Evolutionary conservation across 2,797 vertebrate genomes (phyloP).

Genomic region (Carcharodon carcharias): DNA sequence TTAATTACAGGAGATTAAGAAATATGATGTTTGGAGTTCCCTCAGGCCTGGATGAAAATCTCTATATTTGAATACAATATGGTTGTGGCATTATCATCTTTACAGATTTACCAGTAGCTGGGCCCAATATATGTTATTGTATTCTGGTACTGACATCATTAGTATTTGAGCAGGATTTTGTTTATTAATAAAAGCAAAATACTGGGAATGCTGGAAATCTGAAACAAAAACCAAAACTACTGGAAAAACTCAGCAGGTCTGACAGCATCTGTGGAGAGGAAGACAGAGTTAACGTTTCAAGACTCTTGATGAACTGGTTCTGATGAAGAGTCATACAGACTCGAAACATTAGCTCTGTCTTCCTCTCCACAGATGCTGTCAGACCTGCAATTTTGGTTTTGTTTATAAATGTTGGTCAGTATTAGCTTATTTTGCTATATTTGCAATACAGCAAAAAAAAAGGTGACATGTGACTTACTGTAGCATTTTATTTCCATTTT

Average conservation of each 20-base stretch:
- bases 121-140: neutral
- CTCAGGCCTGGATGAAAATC: neutral
- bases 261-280: too few species aligned
- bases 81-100: neutral
- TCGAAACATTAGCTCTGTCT: too few species aligned
- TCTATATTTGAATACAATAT: too few species aligned
- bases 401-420: neutral
- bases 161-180: neutral
- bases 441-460: neutral
- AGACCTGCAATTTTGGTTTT: too few species aligned
- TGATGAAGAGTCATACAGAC: too few species aligned
- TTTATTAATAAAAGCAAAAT: neutral
- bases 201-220: too few species aligned
- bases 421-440: neutral
- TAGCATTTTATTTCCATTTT: neutral
- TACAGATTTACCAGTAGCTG: neutral
- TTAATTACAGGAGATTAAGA: neutral
- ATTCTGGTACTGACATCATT: neutral
- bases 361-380: too few species aligned
- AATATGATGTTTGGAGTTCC: neutral
- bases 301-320: too few species aligned
- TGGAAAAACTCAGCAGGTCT: too few species aligned
- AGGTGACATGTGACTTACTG: neutral
- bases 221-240: too few species aligned
- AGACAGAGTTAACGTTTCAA: too few species aligned